Evolutionary conservation across 2,113 vertebrate genomes (phyloP).

Genomic region (Rhea pennata): DNA sequence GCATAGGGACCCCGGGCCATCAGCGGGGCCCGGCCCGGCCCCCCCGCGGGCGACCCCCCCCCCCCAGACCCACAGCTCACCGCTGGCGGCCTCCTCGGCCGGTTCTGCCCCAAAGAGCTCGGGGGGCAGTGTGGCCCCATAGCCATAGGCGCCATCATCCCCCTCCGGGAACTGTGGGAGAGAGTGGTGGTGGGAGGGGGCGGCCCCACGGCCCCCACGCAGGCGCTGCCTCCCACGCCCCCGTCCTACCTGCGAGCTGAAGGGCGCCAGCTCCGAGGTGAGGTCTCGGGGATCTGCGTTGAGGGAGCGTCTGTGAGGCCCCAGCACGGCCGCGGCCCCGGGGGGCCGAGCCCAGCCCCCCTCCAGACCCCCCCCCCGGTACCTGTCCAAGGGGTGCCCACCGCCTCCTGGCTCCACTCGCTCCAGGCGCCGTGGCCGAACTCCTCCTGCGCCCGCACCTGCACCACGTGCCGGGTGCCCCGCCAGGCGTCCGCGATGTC

Average conservation of each 20-base stretch:
- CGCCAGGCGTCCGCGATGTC: constrained; percentile 59
- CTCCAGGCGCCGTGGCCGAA: constrained; percentile 69
- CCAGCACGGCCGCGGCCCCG: neutral
- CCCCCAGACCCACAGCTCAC: neutral
- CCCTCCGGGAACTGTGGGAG: neutral
- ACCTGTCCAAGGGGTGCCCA: constrained; percentile 78
- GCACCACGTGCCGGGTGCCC: constrained; percentile 38
- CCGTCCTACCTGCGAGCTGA: neutral
- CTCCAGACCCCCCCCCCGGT: neutral
- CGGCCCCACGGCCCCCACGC: too few relatives aligned
- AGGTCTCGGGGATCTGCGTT: constrained; percentile 31
- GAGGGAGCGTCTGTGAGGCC: neutral
- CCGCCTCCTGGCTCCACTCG: constrained; percentile 71
- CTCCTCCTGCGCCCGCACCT: constrained; percentile 76
- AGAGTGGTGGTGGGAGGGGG: neutral
- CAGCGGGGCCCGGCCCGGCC: accelerated
- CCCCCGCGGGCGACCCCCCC: neutral
- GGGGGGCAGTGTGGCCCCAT: neutral
- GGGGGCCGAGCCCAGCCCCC: too few relatives aligned
- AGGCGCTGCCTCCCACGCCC: too few relatives aligned
- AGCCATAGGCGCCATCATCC: neutral
- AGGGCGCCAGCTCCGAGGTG: neutral
- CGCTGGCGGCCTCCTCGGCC: neutral
- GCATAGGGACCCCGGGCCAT: neutral
- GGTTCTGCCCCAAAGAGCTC: neutral